These are phyloP conservation scores for Pseudomugil tenellus DNA, from an alignment of 2,797 vertebrate genomes.

Conservation along the genomic window DNA sequence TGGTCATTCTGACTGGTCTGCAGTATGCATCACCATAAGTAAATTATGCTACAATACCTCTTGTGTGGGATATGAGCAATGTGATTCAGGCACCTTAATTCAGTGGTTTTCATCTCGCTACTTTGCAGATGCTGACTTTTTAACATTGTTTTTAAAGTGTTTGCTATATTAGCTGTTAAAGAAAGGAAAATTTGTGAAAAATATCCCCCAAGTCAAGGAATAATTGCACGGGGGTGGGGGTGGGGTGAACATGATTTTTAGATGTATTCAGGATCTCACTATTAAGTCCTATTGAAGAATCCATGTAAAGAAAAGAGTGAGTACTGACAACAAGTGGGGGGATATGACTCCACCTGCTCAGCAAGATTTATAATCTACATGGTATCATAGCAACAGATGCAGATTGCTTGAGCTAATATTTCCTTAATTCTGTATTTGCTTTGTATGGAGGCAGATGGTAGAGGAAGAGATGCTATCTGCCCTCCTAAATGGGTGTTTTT, in stretches of 20 bases:
- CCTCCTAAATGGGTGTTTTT: slow-evolving; percentile 64
- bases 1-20: background rate
- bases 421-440: slow-evolving; percentile 72
- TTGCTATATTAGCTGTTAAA: background rate
- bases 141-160: background rate
- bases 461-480: slow-evolving; percentile 40
- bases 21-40: background rate
- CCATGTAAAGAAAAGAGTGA: slow-evolving; percentile 33
- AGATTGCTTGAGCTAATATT: slow-evolving; percentile 74
- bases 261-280: slow-evolving; percentile 13
- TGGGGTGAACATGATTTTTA: slow-evolving; percentile 14
- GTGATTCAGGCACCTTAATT: background rate
- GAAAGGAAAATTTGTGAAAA: background rate
- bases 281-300: slow-evolving; percentile 14
- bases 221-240: too few species aligned
- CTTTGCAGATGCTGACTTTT: background rate
- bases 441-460: slow-evolving; percentile 68
- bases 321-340: slow-evolving; percentile 32
- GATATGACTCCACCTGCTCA: slow-evolving; percentile 41
- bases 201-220: background rate
- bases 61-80: background rate
- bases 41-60: background rate
- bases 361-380: slow-evolving; percentile 56
- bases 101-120: background rate
- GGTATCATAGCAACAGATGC: slow-evolving; percentile 75